Conservation (phyloP, 2,888 invertebrate species). For the Chalcosyrphus nemorum region DNA sequence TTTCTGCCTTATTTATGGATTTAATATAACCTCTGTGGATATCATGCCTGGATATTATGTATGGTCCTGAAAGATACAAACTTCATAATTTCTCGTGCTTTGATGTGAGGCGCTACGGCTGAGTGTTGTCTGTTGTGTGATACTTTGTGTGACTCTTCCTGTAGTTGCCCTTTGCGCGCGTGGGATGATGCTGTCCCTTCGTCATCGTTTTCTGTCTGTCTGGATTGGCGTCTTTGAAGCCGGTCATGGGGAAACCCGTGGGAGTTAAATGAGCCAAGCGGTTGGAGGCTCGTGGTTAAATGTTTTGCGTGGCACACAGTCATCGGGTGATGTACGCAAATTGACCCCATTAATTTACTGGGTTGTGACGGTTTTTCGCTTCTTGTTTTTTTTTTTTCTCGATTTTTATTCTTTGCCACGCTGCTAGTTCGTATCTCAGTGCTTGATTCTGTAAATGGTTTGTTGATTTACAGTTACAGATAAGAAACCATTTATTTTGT, state of each 20-base stretch:
- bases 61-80: slow-evolving; percentile 67
- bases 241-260: slow-evolving; percentile 44
- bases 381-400: slow-evolving; percentile 14
- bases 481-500: slow-evolving; percentile 68
- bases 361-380: slow-evolving; percentile 36
- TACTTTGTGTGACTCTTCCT: slow-evolving; percentile 20
- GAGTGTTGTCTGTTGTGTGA: slow-evolving; percentile 36
- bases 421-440: slow-evolving; percentile 1
- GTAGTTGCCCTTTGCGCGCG: too few species aligned
- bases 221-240: slow-evolving; percentile 65
- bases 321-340: slow-evolving; percentile 75
- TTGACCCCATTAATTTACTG: slow-evolving; percentile 78
- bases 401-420: slow-evolving; percentile 2
- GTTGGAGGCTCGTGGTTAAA: slow-evolving; percentile 25
- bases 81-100: slow-evolving; percentile 70
- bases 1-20: slow-evolving; percentile 66
- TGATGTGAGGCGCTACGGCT: slow-evolving; percentile 51
- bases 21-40: slow-evolving; percentile 70
- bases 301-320: slow-evolving; percentile 42
- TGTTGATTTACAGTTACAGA: slow-evolving; percentile 70
- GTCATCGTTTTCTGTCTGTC: slow-evolving; percentile 45
- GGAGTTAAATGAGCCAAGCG: slow-evolving; percentile 40
- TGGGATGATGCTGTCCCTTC: slow-evolving; percentile 23
- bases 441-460: slow-evolving; percentile 67
- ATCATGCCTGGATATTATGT: slow-evolving; percentile 63